phyloP scores from a whole-genome alignment of 2,888 invertebrate genomes.

The Cryptus viduatorius region DNA sequence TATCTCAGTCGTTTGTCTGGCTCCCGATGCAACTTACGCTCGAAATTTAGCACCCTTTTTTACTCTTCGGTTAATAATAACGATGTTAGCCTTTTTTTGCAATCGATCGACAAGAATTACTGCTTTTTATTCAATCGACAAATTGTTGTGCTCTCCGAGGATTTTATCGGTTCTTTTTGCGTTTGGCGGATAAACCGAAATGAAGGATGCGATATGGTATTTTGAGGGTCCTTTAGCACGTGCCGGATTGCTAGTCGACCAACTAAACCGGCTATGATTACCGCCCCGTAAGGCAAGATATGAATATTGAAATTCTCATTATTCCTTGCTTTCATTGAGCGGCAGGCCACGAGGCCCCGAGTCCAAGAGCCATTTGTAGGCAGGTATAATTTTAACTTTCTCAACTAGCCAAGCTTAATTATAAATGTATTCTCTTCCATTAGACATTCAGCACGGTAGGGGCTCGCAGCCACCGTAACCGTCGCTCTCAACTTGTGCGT shows the following conservation, averaged over 20 bases:
- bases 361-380: slow-evolving; percentile 67
- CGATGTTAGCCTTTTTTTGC: slow-evolving; percentile 4
- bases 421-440: slow-evolving; percentile 78
- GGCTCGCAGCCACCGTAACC: slow-evolving; percentile 42
- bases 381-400: slow-evolving; percentile 83
- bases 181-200: not conserved
- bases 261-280: slow-evolving; percentile 59
- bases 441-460: slow-evolving; percentile 74
- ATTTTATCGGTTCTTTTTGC: not conserved
- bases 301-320: slow-evolving; percentile 84
- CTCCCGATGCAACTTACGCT: slow-evolving; percentile 53
- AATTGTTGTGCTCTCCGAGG: not conserved
- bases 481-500: slow-evolving; percentile 56
- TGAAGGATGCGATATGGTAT: not conserved
- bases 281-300: slow-evolving; percentile 73
- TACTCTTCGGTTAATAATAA: slow-evolving; percentile 21
- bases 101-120: not conserved
- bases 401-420: slow-evolving; percentile 80
- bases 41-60: slow-evolving; percentile 47
- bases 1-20: slow-evolving; percentile 66
- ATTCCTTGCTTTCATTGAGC: slow-evolving; percentile 73
- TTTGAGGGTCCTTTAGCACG: slow-evolving; percentile 17
- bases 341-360: slow-evolving; percentile 62
- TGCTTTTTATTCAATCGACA: not conserved
- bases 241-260: slow-evolving; percentile 32